Percentiles rank a stretch among this genome's conserved stretches.
These are phyloP conservation scores for Neodon shergylaensis DNA, from an alignment of 2,113 vertebrate genomes.

Conservation along the genomic window DNA sequence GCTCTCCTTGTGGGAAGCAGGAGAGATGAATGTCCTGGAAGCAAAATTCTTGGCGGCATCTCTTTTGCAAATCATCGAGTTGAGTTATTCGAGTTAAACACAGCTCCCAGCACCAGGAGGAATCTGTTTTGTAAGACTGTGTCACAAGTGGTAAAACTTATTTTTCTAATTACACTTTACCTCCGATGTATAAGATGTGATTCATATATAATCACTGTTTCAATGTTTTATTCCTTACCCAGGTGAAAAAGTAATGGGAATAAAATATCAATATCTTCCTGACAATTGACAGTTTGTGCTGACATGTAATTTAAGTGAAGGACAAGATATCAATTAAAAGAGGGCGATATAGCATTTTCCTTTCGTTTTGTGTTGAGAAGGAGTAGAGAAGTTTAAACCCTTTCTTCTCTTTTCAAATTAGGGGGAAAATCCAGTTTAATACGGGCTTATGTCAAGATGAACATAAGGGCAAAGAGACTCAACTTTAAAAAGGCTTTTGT, in stretches of 20 bases:
- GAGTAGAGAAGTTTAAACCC: conserved; percentile 38
- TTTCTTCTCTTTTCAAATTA: conserved; percentile 35
- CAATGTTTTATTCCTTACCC: conserved; percentile 83
- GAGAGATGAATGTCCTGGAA: not conserved
- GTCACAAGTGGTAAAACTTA: conserved; percentile 52
- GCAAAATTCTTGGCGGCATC: not conserved
- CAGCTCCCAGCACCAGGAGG: not conserved
- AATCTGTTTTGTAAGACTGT: conserved; percentile 29
- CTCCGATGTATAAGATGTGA: conserved; percentile 80
- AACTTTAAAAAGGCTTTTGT: not conserved
- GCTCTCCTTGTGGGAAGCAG: fast-evolving
- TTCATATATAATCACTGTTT: conserved; percentile 85
- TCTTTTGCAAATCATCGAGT: not conserved
- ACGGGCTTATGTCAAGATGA: not conserved
- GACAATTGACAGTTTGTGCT: conserved; percentile 83
- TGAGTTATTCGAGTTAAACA: not conserved
- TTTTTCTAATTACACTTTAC: conserved; percentile 76
- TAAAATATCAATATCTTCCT: conserved; percentile 85
- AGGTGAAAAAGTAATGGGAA: conserved; percentile 76
- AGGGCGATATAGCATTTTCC: conserved; percentile 75
- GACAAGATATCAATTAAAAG: conserved; percentile 84
- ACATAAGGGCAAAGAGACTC: not conserved
- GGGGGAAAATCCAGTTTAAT: not conserved
- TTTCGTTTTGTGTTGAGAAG: conserved; percentile 72
- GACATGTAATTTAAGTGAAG: conserved; percentile 81